Evolutionary conservation across 2,797 vertebrate genomes (phyloP), one percentile per base, ranked within the genome.

Genomic region (Coreius guichenoti): DNA sequence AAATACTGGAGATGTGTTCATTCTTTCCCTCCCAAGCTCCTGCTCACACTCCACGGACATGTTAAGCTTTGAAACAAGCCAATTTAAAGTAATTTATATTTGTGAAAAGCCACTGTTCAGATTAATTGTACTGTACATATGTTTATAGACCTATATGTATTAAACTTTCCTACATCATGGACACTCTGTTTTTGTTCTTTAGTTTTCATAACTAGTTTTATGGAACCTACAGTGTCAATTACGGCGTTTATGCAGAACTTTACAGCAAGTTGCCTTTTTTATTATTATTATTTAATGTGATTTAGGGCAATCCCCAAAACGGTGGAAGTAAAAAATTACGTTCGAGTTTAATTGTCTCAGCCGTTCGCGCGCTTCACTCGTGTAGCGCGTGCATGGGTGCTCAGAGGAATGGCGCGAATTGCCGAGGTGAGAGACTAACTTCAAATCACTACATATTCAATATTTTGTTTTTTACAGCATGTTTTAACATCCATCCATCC

Each of bases 101-200:
- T 98, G 97, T 98, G 96, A 96, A 95, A 95, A 95, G 96, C 96
- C 96, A 98, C 97, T 97, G 95, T 96, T 95, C 92, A 95, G 95
- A 95, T 96, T 94, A 96, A 96, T 97, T 96, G 95, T 96, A 94
- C 94, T 99, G 98, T 99, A 98, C 96, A 99, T 99, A 94, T 98
- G 97, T 99, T 98, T 97, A 96, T 97, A 97, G 90, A 94, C 93
- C 95, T 96, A 96, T 97, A 97, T 98, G 97, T 98, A 99, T 98
- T 97, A 98, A 98, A 98, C 96, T 98, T 98, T 99, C 96, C 97
- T 98, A 98, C 97, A 94, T 96, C 96, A 96, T 94, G 95, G 89
- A 87, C 54, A 16, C 23, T 81, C 14, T n/a, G 69, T 70, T 39
- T 75, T 88, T 77, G 0, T 80, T 47, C 12, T 2, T 69, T 16